These are phyloP conservation scores for Meganola albula DNA, from an alignment of 2,888 invertebrate species.

Conservation along the genomic window DNA sequence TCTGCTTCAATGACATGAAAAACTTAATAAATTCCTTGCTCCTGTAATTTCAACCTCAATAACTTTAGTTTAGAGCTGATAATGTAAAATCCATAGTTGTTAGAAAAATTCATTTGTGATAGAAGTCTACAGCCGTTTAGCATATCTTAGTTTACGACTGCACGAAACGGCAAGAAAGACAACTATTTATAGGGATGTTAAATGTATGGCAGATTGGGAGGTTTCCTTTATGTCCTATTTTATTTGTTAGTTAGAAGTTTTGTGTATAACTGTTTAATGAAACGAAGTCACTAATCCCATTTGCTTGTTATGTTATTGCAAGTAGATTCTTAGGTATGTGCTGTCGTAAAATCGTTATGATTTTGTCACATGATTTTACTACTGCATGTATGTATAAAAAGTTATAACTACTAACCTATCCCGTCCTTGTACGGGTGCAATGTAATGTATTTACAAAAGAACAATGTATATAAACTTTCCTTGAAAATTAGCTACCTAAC, in stretches of 20 bases:
- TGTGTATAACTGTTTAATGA: slow-evolving; percentile 21
- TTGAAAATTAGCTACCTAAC: too few relatives aligned
- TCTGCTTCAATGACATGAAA: slow-evolving; percentile 67
- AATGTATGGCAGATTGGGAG: slow-evolving; percentile 45
- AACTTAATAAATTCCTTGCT: slow-evolving; percentile 44
- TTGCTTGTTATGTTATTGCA: slow-evolving; percentile 11
- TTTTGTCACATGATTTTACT: too few relatives aligned
- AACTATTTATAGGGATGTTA: slow-evolving; percentile 58
- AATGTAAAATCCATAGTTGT: slow-evolving; percentile 19
- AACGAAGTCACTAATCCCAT: too few relatives aligned
- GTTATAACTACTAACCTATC: too few relatives aligned
- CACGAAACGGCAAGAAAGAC: slow-evolving; percentile 47
- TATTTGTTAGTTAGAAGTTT: slow-evolving; percentile 24
- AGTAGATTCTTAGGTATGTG: slow-evolving; percentile 13
- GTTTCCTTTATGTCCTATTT: slow-evolving; percentile 35
- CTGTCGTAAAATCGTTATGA: too few relatives aligned
- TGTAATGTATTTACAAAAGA: too few relatives aligned
- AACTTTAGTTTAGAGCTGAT: slow-evolving; percentile 23
- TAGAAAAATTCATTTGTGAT: slow-evolving; percentile 60
- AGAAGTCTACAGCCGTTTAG: slow-evolving; percentile 59
- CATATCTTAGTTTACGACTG: slow-evolving; percentile 65
- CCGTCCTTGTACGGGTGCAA: too few relatives aligned
- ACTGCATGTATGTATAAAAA: too few relatives aligned
- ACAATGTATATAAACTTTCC: too few relatives aligned
- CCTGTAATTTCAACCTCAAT: slow-evolving; percentile 33